phyloP scores from a whole-genome alignment of 1,140 invertebrate genomes.

The Nomia melanderi region DNA sequence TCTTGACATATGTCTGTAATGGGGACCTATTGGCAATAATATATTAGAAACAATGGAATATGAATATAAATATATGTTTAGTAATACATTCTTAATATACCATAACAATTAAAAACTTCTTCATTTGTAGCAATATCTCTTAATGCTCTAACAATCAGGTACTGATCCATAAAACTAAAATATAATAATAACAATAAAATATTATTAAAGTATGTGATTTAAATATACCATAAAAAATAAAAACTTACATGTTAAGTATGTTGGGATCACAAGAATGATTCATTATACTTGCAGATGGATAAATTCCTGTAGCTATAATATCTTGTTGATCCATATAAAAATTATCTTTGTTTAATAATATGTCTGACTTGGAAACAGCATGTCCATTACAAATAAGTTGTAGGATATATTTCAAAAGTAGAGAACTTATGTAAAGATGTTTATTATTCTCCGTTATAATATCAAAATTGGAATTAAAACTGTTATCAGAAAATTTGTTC shows the following conservation, averaged over 20 bases:
- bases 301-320: slow-evolving; percentile 91
- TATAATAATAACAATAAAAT: slow-evolving; percentile 36
- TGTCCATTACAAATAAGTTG: slow-evolving; percentile 92
- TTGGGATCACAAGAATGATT: slow-evolving; percentile 95
- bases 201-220: slow-evolving; percentile 14
- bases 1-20: slow-evolving; percentile 83
- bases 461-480: slow-evolving; percentile 64
- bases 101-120: slow-evolving; percentile 90
- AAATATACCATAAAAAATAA: slow-evolving; percentile 13
- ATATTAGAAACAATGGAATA: background rate
- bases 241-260: slow-evolving; percentile 87
- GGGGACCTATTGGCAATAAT: slow-evolving; percentile 81
- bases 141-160: slow-evolving; percentile 83
- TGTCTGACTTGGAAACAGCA: slow-evolving; percentile 83
- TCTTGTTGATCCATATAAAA: slow-evolving; percentile 79
- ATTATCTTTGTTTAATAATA: slow-evolving; percentile 49
- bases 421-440: slow-evolving; percentile 82
- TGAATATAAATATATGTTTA: background rate
- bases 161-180: slow-evolving; percentile 78
- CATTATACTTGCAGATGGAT: slow-evolving; percentile 93
- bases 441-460: slow-evolving; percentile 73
- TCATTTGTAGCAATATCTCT: slow-evolving; percentile 81
- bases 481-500: slow-evolving; percentile 68
- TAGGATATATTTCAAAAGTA: slow-evolving; percentile 86
- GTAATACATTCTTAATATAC: slow-evolving; percentile 67